phyloP scores from a whole-genome alignment of 2,797 vertebrate species.

The Florisuga fusca region DNA sequence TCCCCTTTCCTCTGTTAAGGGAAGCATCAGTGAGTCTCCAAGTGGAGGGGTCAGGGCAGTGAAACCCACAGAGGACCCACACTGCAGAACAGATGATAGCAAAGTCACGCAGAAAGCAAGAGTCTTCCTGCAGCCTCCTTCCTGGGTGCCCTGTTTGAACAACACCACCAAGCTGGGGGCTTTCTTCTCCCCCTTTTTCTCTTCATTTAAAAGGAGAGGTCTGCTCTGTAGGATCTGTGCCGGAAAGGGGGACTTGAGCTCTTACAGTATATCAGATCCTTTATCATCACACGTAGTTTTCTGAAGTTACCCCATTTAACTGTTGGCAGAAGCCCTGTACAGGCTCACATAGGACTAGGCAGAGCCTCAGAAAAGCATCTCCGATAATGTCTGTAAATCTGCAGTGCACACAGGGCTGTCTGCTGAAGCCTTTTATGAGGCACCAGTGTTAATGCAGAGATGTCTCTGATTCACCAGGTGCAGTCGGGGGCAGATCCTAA shows the following conservation, averaged over 20 bases:
- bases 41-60: not conserved
- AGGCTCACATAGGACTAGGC: not conserved
- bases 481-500: not conserved
- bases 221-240: not conserved
- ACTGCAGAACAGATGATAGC: not conserved
- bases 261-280: not conserved
- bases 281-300: not conserved
- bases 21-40: not conserved
- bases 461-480: not conserved
- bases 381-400: not conserved
- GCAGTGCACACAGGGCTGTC: not conserved
- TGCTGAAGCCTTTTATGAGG: not conserved
- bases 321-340: not conserved
- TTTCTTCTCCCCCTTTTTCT: not conserved
- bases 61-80: not conserved
- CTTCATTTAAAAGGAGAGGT: not conserved
- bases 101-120: not conserved
- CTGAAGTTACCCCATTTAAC: not conserved
- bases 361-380: not conserved
- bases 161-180: not conserved
- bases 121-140: not conserved
- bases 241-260: not conserved
- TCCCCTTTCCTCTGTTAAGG: slow-evolving; percentile 8
- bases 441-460: fast-evolving
- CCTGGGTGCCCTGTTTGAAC: not conserved